phyloP scores from a whole-genome alignment of 2,797 vertebrate species.

The Graptemys geographica region DNA sequence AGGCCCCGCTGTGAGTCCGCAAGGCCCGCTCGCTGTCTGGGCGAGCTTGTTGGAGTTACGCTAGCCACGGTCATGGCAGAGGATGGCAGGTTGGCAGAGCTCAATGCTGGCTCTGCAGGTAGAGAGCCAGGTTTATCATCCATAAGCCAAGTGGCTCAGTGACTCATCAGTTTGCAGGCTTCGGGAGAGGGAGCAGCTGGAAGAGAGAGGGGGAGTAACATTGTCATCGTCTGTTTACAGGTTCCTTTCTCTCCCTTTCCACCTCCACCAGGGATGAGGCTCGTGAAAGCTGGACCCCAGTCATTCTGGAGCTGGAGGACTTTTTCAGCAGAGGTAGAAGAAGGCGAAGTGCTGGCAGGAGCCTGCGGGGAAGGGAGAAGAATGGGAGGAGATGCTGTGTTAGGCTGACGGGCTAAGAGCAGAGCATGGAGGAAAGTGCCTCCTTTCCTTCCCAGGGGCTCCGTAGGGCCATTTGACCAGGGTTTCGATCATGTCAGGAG shows the following conservation, averaged over 20 bases:
- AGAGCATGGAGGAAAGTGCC: neutral
- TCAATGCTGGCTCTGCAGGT: neutral
- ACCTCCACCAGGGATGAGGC: neutral
- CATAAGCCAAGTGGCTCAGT: neutral
- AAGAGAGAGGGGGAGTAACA: neutral
- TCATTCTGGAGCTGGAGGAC: neutral
- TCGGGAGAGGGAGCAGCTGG: neutral
- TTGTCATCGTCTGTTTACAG: neutral
- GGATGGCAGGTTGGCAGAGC: slow-evolving; percentile 59
- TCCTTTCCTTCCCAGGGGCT: neutral
- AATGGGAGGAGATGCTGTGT: accelerated
- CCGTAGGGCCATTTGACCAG: neutral
- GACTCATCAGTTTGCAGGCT: slow-evolving; percentile 59
- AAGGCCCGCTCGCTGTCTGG: slow-evolving; percentile 43
- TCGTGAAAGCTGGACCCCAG: neutral
- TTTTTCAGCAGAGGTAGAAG: neutral
- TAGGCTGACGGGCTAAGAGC: neutral
- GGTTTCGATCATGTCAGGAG: neutral
- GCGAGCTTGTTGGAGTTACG: slow-evolving; percentile 1
- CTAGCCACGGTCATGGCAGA: neutral
- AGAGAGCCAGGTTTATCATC: neutral
- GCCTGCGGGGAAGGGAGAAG: neutral
- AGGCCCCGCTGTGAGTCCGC: neutral
- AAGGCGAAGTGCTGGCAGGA: neutral
- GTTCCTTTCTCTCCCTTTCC: neutral